Conservation (phyloP, 2,113 vertebrate species). For the Stigmatopora argus region DNA sequence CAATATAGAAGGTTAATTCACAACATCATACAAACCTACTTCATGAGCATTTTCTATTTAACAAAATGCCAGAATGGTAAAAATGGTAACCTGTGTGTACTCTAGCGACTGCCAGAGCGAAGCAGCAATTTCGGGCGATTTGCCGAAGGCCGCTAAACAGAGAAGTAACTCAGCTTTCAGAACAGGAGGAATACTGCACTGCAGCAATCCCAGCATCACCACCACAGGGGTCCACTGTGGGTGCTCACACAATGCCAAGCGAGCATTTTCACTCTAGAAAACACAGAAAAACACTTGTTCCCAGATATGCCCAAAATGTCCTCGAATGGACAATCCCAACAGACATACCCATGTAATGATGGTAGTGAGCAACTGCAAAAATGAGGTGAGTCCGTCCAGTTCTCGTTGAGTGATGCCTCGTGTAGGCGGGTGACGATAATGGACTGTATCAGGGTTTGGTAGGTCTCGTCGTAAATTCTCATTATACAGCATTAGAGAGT, state of each 20-base stretch:
- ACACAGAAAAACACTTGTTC: neutral
- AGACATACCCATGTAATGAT: conserved; percentile 87
- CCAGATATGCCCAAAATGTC: neutral
- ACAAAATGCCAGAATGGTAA: too few species aligned
- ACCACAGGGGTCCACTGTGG: conserved; percentile 97
- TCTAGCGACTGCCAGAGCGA: conserved; percentile 97
- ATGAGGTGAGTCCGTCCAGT: conserved; percentile 88
- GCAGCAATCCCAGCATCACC: conserved; percentile 88
- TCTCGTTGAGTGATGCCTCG: conserved; percentile 95
- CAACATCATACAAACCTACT: too few species aligned
- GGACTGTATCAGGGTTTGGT: conserved; percentile 83
- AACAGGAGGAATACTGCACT: conserved; percentile 89
- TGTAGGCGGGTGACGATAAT: conserved; percentile 86
- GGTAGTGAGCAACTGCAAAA: conserved; percentile 85
- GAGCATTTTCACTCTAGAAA: conserved; percentile 89
- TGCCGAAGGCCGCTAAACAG: conserved; percentile 87
- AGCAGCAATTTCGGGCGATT: conserved; percentile 92
- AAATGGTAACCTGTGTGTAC: conserved; percentile 82
- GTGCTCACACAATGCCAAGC: conserved; percentile 91
- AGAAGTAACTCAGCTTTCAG: conserved; percentile 86
- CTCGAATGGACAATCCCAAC: neutral
- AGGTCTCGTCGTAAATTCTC: conserved; percentile 90
- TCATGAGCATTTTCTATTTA: too few species aligned
- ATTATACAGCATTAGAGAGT: conserved; percentile 94
- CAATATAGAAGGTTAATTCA: neutral